Evolutionary conservation across 2,797 vertebrate species (phyloP).

Genomic region (Champsocephalus esox): DNA sequence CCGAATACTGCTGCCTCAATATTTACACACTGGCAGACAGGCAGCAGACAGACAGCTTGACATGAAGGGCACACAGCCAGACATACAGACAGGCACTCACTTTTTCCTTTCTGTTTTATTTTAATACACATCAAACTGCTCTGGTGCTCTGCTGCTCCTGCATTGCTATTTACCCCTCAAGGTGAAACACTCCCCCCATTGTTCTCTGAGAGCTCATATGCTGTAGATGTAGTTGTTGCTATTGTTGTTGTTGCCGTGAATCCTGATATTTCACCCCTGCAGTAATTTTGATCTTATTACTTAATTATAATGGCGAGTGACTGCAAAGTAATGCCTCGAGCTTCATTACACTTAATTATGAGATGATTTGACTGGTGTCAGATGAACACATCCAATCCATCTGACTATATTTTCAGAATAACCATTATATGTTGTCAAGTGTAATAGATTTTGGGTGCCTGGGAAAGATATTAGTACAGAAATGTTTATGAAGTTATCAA

Average conservation of each 20-base stretch:
- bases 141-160: conserved; percentile 19
- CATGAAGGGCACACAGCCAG: conserved; percentile 5
- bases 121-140: conserved; percentile 35
- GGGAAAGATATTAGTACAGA: conserved; percentile 6
- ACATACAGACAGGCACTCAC: not conserved
- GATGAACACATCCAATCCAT: conserved; percentile 31
- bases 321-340: conserved; percentile 54
- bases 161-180: conserved; percentile 69
- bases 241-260: conserved; percentile 59
- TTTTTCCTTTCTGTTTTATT: conserved; percentile 26
- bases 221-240: conserved; percentile 64
- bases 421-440: conserved; percentile 22
- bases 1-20: conserved; percentile 56
- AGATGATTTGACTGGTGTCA: conserved; percentile 60
- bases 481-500: conserved; percentile 10
- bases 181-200: conserved; percentile 60
- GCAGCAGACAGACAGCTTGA: not conserved
- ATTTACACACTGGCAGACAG: conserved; percentile 36
- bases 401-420: conserved; percentile 19
- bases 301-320: conserved; percentile 60
- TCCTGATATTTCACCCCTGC: conserved; percentile 56
- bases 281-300: conserved; percentile 72
- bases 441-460: conserved; percentile 13
- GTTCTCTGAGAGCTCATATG: conserved; percentile 62
- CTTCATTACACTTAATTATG: conserved; percentile 69